A percentile compares a stretch with the other conserved stretches of the same genome.
Conservation (phyloP, 2,113 vertebrate species). For the Gobio gobio region DNA sequence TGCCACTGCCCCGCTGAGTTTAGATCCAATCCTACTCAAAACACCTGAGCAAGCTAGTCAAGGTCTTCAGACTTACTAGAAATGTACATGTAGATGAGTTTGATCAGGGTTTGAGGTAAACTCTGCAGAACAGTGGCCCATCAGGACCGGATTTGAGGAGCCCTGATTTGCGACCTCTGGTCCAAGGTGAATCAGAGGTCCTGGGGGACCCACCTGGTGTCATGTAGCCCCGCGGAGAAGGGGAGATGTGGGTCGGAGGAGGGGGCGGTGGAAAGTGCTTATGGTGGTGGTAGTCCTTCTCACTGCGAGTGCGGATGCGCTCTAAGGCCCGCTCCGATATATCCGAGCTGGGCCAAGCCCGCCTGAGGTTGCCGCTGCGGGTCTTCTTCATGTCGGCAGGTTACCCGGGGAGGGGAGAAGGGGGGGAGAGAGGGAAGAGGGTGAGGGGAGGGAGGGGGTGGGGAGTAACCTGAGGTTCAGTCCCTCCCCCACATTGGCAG, state of each 20-base stretch:
- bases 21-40: neutral
- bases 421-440: constrained; percentile 46
- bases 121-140: neutral
- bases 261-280: constrained; percentile 95
- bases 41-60: neutral
- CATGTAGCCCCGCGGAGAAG: constrained; percentile 92
- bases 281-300: constrained; percentile 97
- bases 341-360: constrained; percentile 96
- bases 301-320: constrained; percentile 92
- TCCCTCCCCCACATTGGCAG: constrained; percentile 80
- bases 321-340: constrained; percentile 93
- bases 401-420: constrained; percentile 56
- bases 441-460: constrained; percentile 50
- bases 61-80: neutral
- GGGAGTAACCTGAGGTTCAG: constrained; percentile 83
- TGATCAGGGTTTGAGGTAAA: neutral
- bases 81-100: neutral
- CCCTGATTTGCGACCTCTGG: neutral
- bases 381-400: constrained; percentile 94
- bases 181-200: constrained; percentile 42
- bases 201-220: constrained; percentile 88
- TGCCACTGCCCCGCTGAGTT: neutral
- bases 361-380: constrained; percentile 91
- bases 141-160: neutral
- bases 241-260: constrained; percentile 87